phyloP scores from a whole-genome alignment of 2,888 invertebrate genomes.

The Patella caerulea region DNA sequence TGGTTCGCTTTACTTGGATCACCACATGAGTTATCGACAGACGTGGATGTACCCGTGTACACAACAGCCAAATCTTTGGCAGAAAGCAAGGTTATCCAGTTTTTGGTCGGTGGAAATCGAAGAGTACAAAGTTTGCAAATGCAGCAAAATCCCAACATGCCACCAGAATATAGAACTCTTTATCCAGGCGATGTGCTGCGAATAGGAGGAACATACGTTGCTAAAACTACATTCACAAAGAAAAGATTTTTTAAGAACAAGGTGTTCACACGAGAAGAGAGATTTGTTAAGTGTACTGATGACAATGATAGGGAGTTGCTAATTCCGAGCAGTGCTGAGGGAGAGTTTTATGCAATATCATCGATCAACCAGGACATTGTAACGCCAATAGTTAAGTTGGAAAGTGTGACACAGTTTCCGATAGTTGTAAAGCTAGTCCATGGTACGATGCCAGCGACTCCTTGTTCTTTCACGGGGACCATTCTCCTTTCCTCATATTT shows the following conservation, averaged over 20 bases:
- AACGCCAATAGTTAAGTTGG: constrained; percentile 50
- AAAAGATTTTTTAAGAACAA: constrained; percentile 45
- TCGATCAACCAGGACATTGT: constrained; percentile 26
- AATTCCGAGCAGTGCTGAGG: constrained; percentile 51
- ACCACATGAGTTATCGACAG: constrained; percentile 38
- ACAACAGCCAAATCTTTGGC: constrained; percentile 49
- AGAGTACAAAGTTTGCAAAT: constrained; percentile 46
- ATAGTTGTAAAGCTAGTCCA: constrained; percentile 57
- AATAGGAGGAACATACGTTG: constrained; percentile 51
- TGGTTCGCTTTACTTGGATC: constrained; percentile 57
- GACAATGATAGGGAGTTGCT: constrained; percentile 53
- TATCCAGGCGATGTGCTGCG: constrained; percentile 54
- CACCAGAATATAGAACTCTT: constrained; percentile 38
- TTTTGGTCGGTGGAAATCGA: constrained; percentile 56
- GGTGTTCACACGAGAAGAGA: constrained; percentile 43
- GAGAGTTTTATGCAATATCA: constrained; percentile 55
- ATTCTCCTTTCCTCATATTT: constrained; percentile 52
- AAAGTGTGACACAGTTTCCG: constrained; percentile 54
- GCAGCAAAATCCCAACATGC: constrained; percentile 27
- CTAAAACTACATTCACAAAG: constrained; percentile 46
- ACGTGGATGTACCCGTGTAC: constrained; percentile 50
- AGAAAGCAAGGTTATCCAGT: constrained; percentile 47
- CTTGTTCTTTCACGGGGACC: constrained; percentile 59
- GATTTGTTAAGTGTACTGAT: constrained; percentile 54
- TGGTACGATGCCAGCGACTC: constrained; percentile 56